A percentile compares a stretch with the other conserved stretches of the same genome.
These are phyloP conservation scores for Lithosia quadra DNA, from an alignment of 2,888 invertebrate genomes.

Conservation along the genomic window DNA sequence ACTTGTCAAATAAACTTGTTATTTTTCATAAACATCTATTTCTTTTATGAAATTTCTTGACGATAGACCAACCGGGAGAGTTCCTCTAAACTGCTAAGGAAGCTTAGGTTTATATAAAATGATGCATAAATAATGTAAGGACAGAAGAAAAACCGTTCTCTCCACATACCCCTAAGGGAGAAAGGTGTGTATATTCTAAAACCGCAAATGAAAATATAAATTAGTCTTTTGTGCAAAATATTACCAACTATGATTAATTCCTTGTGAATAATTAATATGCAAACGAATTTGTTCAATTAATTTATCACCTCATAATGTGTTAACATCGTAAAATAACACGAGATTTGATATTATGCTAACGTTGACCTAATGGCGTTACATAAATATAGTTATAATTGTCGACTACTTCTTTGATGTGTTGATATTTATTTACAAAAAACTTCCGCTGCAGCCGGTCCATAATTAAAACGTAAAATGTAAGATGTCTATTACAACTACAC, in stretches of 20 bases:
- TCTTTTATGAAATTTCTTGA: too few relatives aligned
- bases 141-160: not conserved
- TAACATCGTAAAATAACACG: conserved; percentile 9
- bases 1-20: too few relatives aligned
- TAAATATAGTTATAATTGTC: conserved; percentile 9
- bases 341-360: not conserved
- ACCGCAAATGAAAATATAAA: too few relatives aligned
- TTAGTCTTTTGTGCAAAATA: too few relatives aligned
- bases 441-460: conserved; percentile 10
- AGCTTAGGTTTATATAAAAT: too few relatives aligned
- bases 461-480: conserved; percentile 13
- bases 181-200: too few relatives aligned
- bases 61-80: too few relatives aligned
- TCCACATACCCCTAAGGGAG: not conserved
- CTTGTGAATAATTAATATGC: too few relatives aligned
- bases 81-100: too few relatives aligned
- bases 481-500: conserved; percentile 6
- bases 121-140: too few relatives aligned
- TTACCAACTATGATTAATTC: too few relatives aligned
- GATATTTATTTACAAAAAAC: conserved; percentile 11
- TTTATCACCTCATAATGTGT: not conserved
- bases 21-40: too few relatives aligned
- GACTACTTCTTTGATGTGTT: conserved; percentile 19
- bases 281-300: not conserved
- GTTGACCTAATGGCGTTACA: conserved; percentile 4